Evolutionary conservation across 1,140 invertebrate species (phyloP).

Genomic region (Palaemon carinicauda): DNA sequence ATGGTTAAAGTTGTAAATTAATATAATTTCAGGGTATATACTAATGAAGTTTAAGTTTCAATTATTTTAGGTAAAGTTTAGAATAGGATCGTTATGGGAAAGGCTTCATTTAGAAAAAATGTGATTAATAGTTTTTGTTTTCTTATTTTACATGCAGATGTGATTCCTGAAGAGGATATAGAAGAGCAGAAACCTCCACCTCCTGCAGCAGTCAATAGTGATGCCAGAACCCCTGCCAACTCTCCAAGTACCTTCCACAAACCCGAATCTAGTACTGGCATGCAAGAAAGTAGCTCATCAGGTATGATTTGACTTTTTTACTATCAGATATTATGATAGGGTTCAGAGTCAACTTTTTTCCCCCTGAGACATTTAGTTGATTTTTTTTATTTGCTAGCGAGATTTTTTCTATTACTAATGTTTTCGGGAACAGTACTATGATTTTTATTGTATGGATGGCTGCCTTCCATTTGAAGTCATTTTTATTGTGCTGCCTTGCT

Average conservation of each 20-base stretch:
- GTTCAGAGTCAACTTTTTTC: not conserved
- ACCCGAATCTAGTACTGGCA: not conserved
- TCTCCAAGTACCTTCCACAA: constrained; percentile 14
- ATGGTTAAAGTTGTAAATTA: no score
- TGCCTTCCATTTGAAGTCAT: no score
- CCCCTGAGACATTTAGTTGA: not conserved
- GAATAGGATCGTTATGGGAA: not conserved
- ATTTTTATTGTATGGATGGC: no score
- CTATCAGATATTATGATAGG: not conserved
- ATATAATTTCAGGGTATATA: no score
- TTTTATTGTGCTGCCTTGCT: no score
- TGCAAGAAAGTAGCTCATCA: constrained; percentile 44
- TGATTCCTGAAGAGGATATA: constrained; percentile 19
- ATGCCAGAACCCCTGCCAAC: constrained; percentile 12
- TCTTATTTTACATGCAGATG: constrained; percentile 12
- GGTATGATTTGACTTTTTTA: not conserved
- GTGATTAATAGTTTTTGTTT: not conserved
- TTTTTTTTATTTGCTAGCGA: not conserved
- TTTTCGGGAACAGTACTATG: no score
- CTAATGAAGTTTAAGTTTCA: no score
- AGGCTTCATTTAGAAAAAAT: not conserved
- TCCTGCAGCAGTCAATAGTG: not conserved
- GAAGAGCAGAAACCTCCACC: not conserved
- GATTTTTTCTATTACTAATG: no score
- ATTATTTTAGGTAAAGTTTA: no score